phyloP scores from a whole-genome alignment of 1,140 invertebrate genomes.

The Drosophila chauvacae region DNA sequence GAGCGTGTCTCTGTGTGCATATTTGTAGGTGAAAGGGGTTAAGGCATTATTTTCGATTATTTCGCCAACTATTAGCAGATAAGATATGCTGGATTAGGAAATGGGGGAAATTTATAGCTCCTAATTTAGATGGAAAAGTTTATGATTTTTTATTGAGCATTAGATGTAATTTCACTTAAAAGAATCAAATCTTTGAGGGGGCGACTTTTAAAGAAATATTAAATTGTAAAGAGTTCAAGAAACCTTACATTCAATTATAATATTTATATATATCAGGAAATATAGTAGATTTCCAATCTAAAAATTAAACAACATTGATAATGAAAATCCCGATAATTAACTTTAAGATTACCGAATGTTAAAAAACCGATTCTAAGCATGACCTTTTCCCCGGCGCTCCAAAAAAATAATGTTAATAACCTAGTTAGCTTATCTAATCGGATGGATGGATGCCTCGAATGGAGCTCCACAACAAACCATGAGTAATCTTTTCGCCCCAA shows the following conservation, averaged over 20 bases:
- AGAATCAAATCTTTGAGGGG: too few relatives aligned
- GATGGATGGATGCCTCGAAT: background rate
- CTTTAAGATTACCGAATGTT: constrained; percentile 1
- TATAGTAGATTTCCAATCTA: too few relatives aligned
- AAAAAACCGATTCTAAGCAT: constrained; percentile 32
- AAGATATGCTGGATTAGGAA: constrained; percentile 26
- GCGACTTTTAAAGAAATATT: too few relatives aligned
- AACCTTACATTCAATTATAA: too few relatives aligned
- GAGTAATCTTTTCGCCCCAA: constrained; percentile 36
- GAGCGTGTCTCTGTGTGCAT: constrained; percentile 37
- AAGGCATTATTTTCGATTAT: constrained; percentile 39
- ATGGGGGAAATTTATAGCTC: background rate
- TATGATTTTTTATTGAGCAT: background rate
- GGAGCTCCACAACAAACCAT: constrained; percentile 37
- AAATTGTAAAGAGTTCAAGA: too few relatives aligned
- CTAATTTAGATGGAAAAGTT: too few relatives aligned
- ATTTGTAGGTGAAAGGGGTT: constrained; percentile 51
- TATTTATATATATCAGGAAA: too few relatives aligned
- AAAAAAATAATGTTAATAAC: constrained; percentile 26
- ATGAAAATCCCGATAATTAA: constrained; percentile 2
- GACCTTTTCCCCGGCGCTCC: constrained; percentile 21
- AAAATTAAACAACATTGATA: background rate
- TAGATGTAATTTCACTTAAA: background rate
- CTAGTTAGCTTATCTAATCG: constrained; percentile 45
- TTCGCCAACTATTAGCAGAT: constrained; percentile 16